These are phyloP conservation scores for Ciconia boyciana DNA, from an alignment of 2,113 vertebrate species.

Conservation along the genomic window DNA sequence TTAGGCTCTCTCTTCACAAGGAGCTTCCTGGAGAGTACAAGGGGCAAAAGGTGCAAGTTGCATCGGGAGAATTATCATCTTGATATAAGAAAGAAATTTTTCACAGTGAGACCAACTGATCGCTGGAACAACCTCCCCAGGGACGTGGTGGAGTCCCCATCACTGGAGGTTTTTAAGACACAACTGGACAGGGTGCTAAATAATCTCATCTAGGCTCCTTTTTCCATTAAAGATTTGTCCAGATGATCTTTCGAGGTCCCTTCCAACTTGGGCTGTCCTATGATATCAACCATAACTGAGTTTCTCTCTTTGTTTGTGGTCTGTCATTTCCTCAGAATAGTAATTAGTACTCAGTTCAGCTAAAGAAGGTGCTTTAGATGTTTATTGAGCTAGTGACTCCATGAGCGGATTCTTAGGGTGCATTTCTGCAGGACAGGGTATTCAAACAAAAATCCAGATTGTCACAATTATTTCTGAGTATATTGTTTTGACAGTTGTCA, in stretches of 20 bases:
- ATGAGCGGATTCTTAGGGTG: background rate
- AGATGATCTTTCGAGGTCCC: background rate
- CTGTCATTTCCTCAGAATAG: background rate
- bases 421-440: background rate
- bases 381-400: background rate
- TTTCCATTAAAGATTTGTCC: background rate
- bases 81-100: background rate
- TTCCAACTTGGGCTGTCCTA: background rate
- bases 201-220: background rate
- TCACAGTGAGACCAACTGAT: background rate
- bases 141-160: background rate
- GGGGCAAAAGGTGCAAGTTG: background rate
- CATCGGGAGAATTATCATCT: background rate
- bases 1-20: background rate
- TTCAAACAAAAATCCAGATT: background rate
- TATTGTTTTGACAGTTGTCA: background rate
- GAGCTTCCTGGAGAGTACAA: background rate
- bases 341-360: background rate
- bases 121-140: background rate
- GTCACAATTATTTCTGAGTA: background rate
- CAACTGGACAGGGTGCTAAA: background rate
- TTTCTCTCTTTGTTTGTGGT: background rate
- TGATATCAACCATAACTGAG: rapidly evolving
- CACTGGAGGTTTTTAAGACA: background rate
- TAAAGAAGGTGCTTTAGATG: background rate